These are phyloP conservation scores for Ametastegia equiseti DNA, from an alignment of 2,888 invertebrate species.

Conservation along the genomic window DNA sequence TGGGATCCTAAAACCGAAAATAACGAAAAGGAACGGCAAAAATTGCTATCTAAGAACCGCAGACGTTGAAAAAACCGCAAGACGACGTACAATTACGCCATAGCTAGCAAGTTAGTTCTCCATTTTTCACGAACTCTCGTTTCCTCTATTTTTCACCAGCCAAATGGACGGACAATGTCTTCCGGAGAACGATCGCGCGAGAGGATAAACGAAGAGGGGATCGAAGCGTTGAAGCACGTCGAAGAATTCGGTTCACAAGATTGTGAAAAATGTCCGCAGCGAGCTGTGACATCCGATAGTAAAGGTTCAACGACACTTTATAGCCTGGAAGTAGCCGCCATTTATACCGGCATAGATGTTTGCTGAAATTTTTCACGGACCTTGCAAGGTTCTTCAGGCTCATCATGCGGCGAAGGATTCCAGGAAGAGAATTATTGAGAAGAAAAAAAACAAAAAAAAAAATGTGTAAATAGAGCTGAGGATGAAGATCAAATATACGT, in stretches of 20 bases:
- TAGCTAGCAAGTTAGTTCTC: neutral
- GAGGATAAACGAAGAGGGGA: neutral
- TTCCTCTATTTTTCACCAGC: neutral
- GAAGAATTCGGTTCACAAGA: constrained; percentile 35
- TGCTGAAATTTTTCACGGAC: too few relatives aligned
- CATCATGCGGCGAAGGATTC: too few relatives aligned
- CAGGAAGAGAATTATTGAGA: neutral
- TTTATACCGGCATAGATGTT: too few relatives aligned
- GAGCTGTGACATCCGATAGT: constrained; percentile 33
- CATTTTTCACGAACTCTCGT: neutral
- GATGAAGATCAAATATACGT: neutral
- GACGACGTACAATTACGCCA: neutral
- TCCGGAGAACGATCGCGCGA: constrained; percentile 3
- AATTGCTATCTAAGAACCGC: neutral
- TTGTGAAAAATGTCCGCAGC: constrained; percentile 39
- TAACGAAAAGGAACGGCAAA: neutral
- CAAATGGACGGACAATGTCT: neutral
- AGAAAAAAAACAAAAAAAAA: neutral
- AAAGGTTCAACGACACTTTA: constrained; percentile 22
- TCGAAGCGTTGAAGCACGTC: constrained; percentile 32
- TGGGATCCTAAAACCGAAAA: too few relatives aligned
- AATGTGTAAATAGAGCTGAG: neutral
- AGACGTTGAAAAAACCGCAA: neutral
- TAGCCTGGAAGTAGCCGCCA: neutral
- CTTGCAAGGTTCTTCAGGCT: too few relatives aligned